Evolutionary conservation across 2,888 invertebrate species (phyloP), one percentile per base, ranked within the genome.

Genomic region (Pardosa pseudoannulata): DNA sequence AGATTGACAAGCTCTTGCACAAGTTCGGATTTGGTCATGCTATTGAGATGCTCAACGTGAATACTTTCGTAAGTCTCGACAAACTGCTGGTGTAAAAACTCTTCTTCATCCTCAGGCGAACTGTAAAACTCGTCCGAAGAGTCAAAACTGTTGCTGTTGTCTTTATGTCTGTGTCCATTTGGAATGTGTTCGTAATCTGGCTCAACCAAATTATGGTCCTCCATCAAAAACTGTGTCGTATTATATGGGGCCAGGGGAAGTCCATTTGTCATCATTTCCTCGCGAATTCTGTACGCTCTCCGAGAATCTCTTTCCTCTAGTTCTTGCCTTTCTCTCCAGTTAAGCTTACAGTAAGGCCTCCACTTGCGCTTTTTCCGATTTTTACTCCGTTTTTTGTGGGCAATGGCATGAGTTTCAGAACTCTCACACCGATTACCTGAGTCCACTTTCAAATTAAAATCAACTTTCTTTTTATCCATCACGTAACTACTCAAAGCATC

Each of bases 211-310:
- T 94, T 93, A 91, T 98, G 98, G 91, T 98, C 98, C 91, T 97
- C 97, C 94, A 98, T 97, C 87, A 98, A 93, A 93, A 98, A 98
- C 92, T 98, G 97, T 89, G 98, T 98, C 65, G 97, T 98, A 92
- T 98, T 98, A 91, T 97, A 97, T 0, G 98, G 98, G 9, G 98
- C 98, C 89, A 94, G 93, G 0, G 94, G 93, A 88, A 94, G 92
- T 88, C 93, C 90, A 90, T 93, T 88, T 89, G 93, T 91, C 90
- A 92, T 92, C 88, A 93, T 90, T 90, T 91, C 90, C 85, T 91
- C 90, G 80, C 92, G 88, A 88, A 91, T 90, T 88, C 90, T 88
- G 90, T 90, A 92, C 89, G 93, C 93, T 90, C 91, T 92, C 90
- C 88, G 91, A 86, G 91, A 92, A 91, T 92, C 93, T 91, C 90